A percentile compares a stretch with the other conserved stretches of the same genome.
Conservation (phyloP, 2,888 invertebrate species). For the Altica lythri region DNA sequence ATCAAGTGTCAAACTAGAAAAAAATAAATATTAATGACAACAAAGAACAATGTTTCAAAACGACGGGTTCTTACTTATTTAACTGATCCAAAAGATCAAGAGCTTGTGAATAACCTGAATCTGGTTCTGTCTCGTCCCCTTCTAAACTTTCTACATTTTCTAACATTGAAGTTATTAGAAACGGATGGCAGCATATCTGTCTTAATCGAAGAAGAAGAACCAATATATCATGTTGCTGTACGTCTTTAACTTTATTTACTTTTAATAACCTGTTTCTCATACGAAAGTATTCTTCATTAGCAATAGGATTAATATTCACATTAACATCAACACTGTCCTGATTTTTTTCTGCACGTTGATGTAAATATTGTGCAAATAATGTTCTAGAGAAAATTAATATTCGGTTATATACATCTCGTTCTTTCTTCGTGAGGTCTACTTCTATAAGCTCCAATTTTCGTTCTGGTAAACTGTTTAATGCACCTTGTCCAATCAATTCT, state of each 20-base stretch:
- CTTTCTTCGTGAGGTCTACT: slow-evolving; percentile 70
- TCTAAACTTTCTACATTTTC: slow-evolving; percentile 18
- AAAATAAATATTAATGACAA: background rate
- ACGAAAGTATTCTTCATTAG: slow-evolving; percentile 61
- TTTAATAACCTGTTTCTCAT: slow-evolving; percentile 69
- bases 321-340: slow-evolving; percentile 44
- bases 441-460: slow-evolving; percentile 63
- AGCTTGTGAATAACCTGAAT: slow-evolving; percentile 54
- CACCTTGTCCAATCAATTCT: slow-evolving; percentile 71
- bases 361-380: slow-evolving; percentile 75
- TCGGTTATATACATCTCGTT: slow-evolving; percentile 79
- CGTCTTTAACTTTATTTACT: slow-evolving; percentile 60
- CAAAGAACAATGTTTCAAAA: background rate
- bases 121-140: slow-evolving; percentile 16
- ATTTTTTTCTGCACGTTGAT: slow-evolving; percentile 74
- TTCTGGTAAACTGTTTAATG: slow-evolving; percentile 66
- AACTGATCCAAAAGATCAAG: slow-evolving; percentile 69
- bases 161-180: slow-evolving; percentile 68
- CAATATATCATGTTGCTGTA: slow-evolving; percentile 69
- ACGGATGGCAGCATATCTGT: slow-evolving; percentile 89
- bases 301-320: background rate
- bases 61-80: slow-evolving; percentile 63
- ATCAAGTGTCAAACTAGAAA: slow-evolving; percentile 5
- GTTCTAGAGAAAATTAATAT: slow-evolving; percentile 73
- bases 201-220: slow-evolving; percentile 82